phyloP scores from a whole-genome alignment of 2,797 vertebrate species.

The Pogoniulus pusillus region DNA sequence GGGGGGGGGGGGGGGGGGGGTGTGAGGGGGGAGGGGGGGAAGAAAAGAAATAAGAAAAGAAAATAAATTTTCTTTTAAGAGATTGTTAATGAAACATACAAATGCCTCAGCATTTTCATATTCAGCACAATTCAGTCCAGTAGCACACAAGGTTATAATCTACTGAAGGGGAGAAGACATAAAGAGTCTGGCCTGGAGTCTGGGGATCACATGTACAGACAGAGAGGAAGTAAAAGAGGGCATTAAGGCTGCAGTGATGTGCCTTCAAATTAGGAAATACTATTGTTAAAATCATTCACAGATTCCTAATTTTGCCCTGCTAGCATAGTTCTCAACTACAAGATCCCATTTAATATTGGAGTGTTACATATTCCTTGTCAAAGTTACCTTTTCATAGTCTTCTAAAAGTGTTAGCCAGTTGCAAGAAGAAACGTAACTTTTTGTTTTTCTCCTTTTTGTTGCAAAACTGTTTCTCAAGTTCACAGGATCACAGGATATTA shows the following conservation, averaged over 20 bases:
- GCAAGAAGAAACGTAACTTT: not conserved
- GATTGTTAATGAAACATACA: not conserved
- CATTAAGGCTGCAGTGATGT: not conserved
- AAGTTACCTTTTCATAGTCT: not conserved
- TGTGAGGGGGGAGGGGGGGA: too few species aligned
- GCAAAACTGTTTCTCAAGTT: not conserved
- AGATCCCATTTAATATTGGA: not conserved
- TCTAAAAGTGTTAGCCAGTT: not conserved
- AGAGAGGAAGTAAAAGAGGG: not conserved
- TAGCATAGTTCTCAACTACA: not conserved
- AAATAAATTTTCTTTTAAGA: not conserved
- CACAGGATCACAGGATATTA: too few species aligned
- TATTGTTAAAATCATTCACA: not conserved
- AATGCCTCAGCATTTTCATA: conserved; percentile 7
- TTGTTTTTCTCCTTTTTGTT: not conserved
- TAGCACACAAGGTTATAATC: not conserved
- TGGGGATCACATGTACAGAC: not conserved
- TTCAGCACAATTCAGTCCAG: conserved; percentile 16
- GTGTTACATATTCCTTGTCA: not conserved
- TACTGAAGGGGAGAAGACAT: conserved; percentile 11
- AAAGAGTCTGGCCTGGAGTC: conserved; percentile 64
- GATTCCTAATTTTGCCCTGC: not conserved
- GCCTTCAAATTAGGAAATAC: not conserved
- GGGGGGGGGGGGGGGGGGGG: too few species aligned
- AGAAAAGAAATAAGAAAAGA: not conserved